Evolutionary conservation across 2,113 vertebrate genomes (phyloP), one percentile per base, ranked within the genome.

Genomic region (Xiphias gladius): DNA sequence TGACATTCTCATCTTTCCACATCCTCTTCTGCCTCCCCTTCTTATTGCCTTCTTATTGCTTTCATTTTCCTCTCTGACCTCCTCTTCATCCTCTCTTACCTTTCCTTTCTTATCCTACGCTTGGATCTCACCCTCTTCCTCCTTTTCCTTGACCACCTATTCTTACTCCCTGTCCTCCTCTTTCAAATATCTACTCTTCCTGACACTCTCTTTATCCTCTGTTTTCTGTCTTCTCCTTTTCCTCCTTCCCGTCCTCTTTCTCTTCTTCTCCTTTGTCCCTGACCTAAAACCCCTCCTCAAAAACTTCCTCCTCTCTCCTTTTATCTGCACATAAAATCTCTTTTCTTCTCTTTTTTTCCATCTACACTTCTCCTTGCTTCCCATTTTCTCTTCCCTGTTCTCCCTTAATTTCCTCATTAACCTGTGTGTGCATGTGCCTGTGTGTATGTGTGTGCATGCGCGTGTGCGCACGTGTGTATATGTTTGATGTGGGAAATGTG

Each of bases 401-500:
- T 80, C 66, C 26, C 32, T 68, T 81, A 54, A 63, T 72, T 76
- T 75, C 5, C 78, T 67, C 1, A 6, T 84, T 84, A 84, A 78
- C 82, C 73, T 74, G 43, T 43, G 30, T 59, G 41, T 57, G 55
- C 67, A 52, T 80, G 52, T 66, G 43, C 67, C 52, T 77, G 19
- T 76, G 37, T 76, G 62, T 68, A 55, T 48, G 66, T 79, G 62
- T 69, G 58, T 84, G 63, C 72, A 67, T 77, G 61, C 64, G 46
- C 59, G 65, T 61, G 67, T 30, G 20, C 62, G 57, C 57, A 59
- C 71, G 65, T 43, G 35, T 50, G 24, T 58, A 55, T 68, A 61
- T 67, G 80, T 63, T 69, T 82, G 88, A 86, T 79, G 77, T 79
- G 76, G 76, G 85, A 86, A 80, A 83, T 85, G 67, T 85, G 72